Percentiles rank a stretch among this genome's conserved stretches.
phyloP scores from a whole-genome alignment of 1,140 invertebrate genomes.

The Magallana ariakensis region DNA sequence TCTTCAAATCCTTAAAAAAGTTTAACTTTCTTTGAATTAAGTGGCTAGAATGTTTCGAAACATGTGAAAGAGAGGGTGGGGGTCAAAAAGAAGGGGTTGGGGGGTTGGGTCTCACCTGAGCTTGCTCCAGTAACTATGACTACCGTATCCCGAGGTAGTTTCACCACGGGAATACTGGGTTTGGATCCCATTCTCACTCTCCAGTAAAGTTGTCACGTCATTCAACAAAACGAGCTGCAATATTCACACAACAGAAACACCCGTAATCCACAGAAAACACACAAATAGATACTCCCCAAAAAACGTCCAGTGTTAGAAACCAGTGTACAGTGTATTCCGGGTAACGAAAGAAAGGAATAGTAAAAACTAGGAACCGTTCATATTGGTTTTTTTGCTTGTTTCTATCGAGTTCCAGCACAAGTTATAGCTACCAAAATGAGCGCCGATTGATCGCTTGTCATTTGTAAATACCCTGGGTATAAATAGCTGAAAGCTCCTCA shows the following conservation, averaged over 20 bases:
- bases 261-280: not conserved
- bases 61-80: too few relatives aligned
- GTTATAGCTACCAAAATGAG: not conserved
- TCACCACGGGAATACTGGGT: conserved; percentile 56
- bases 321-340: not conserved
- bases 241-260: not conserved
- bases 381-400: not conserved
- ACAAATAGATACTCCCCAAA: too few relatives aligned
- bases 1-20: too few relatives aligned
- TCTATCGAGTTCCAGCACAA: not conserved
- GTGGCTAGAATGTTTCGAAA: too few relatives aligned
- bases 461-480: conserved; percentile 32
- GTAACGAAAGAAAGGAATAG: not conserved
- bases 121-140: conserved; percentile 57
- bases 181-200: conserved; percentile 41
- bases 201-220: not conserved
- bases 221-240: not conserved
- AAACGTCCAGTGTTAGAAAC: not conserved
- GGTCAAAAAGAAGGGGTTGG: too few relatives aligned
- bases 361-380: not conserved
- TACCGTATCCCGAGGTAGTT: conserved; percentile 48
- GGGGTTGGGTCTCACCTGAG: conserved; percentile 54
- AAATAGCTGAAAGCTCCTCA: not conserved
- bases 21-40: too few relatives aligned
- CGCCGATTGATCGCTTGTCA: not conserved